Evolutionary conservation across 2,888 invertebrate genomes (phyloP), one percentile per base, ranked within the genome.

Genomic region (Drosophila leonis): DNA sequence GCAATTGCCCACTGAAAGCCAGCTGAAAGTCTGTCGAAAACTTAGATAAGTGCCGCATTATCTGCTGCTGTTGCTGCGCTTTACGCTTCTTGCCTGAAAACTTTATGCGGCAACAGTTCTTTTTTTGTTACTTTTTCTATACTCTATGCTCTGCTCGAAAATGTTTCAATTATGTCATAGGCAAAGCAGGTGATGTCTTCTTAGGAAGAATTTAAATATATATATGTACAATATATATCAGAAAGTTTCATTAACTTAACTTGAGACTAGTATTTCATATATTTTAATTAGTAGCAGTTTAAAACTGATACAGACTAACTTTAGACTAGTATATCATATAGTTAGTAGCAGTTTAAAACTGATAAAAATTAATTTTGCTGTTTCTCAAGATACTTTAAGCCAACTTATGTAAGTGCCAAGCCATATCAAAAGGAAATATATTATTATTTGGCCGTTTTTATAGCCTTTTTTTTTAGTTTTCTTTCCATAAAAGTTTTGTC

Each of bases 101-200:
- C 70, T 73, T 77, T 65, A 44, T 56, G 54, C 39, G 18, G 78
- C 78, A 75, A 77, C 77, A 67, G 78, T 54, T 84, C 41, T 37
- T 18, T 9, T 37, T 29, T n/a, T n/a, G n/a, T 8, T 18, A 13
- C 12, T 13, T 35, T 15, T 4, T 31, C 0, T 24, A 24, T 7
- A 37, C 52, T 54, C 37, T 54, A n/a, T 54, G 27, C 52, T 4
- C 7, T n/a, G 20, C 12, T 27, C 6, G n/a, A 12, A 18, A n/a
- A n/a, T 37, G 15, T 33, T 52, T 10, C 35, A 24, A 52, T 37
- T 37, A 20, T 13, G 15, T 39, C n/a, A 39, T 39, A 18, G 9
- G 10, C 12, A 54, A 39, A 9, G 27, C 35, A 52, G 51, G 29
- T 18, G 5, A 48, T 6, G 27, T 7, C 1, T 5, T 10, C 2